These are phyloP conservation scores for Calycopis cecrops DNA, from an alignment of 1,140 invertebrate genomes.

Conservation along the genomic window DNA sequence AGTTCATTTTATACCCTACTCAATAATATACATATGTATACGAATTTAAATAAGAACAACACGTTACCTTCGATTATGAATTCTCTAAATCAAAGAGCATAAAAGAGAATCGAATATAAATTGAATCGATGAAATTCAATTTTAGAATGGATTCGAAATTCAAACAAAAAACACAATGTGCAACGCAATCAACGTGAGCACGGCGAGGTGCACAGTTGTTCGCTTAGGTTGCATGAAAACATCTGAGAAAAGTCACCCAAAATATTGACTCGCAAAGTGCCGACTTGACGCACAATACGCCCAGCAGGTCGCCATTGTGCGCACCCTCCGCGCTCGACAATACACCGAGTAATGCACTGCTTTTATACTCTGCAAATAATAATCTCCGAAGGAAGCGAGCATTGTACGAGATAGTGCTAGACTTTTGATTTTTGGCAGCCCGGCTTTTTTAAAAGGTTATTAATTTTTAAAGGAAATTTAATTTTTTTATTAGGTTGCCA, in stretches of 20 bases:
- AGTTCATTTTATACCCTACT: no score
- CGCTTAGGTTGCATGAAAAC: conserved; percentile 50
- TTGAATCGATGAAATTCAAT: conserved; percentile 15
- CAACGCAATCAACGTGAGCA: conserved; percentile 33
- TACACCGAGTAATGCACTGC: conserved; percentile 58
- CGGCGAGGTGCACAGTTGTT: conserved; percentile 56
- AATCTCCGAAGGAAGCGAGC: conserved; percentile 39
- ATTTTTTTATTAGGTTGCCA: no score
- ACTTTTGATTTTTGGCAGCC: conserved; percentile 13
- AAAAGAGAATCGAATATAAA: no score
- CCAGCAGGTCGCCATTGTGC: conserved; percentile 64
- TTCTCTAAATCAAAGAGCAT: no score
- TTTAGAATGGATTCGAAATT: conserved; percentile 32
- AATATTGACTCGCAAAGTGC: conserved; percentile 71
- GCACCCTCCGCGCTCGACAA: conserved; percentile 50
- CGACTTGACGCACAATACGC: conserved; percentile 54
- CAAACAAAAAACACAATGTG: conserved; percentile 46
- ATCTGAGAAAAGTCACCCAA: conserved; percentile 60
- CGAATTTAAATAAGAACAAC: no score
- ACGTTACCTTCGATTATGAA: no score
- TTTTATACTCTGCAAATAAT: conserved; percentile 54
- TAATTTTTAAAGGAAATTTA: no score
- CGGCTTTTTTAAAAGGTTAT: not conserved
- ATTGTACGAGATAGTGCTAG: conserved; percentile 27
- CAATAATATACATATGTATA: no score